Percentiles rank a stretch among this genome's conserved stretches.
Conservation (phyloP, 2,888 invertebrate genomes). For the Drosophila prolongata region DNA sequence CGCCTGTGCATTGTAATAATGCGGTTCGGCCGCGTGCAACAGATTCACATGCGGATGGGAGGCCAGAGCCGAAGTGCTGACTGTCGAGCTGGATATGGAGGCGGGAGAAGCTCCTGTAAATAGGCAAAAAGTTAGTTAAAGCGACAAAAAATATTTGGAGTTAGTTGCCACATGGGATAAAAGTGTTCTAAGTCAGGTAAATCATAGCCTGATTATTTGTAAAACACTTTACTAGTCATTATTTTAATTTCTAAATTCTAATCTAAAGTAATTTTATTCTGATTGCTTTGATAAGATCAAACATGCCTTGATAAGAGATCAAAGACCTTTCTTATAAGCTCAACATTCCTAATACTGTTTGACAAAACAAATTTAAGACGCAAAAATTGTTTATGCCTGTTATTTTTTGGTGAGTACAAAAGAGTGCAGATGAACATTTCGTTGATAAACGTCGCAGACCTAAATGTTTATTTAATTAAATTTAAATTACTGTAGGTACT, state of each 20-base stretch:
- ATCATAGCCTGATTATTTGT: too few species aligned
- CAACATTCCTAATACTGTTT: not conserved
- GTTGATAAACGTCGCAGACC: not conserved
- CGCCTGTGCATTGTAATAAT: slow-evolving; percentile 81
- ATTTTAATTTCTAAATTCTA: too few species aligned
- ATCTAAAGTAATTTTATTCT: not conserved
- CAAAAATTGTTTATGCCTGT: slow-evolving; percentile 9
- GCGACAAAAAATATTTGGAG: fast-evolving
- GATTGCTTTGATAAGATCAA: slow-evolving; percentile 5
- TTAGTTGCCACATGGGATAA: not conserved
- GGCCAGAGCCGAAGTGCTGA: slow-evolving; percentile 66
- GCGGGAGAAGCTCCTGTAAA: slow-evolving; percentile 79
- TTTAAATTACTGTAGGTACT: not conserved
- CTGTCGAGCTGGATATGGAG: slow-evolving; percentile 75
- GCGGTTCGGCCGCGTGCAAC: slow-evolving; percentile 84
- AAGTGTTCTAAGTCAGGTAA: not conserved
- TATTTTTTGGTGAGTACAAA: not conserved
- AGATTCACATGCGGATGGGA: slow-evolving; percentile 84
- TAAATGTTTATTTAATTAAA: not conserved
- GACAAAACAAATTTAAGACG: slow-evolving; percentile 13
- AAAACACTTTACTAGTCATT: too few species aligned
- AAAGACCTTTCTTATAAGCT: not conserved
- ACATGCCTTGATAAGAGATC: not conserved
- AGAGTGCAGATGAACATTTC: not conserved
- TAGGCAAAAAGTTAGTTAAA: not conserved